Evolutionary conservation across 1,140 invertebrate species (phyloP).

Genomic region (Drosophila azteca): DNA sequence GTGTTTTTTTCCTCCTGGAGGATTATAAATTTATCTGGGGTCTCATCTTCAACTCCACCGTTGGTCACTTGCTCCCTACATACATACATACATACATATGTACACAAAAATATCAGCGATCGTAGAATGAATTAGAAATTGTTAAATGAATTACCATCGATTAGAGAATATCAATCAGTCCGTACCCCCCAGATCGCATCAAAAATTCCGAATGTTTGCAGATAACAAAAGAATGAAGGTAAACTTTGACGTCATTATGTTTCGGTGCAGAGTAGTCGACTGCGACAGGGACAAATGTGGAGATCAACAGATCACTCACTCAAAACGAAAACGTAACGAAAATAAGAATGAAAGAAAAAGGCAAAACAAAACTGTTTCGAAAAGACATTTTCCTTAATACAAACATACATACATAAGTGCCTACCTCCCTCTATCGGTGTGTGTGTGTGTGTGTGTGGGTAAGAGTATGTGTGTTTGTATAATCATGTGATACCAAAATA

Average conservation of each 20-base stretch:
- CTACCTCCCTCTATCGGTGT: constrained; percentile 9
- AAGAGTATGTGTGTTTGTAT: constrained; percentile 56
- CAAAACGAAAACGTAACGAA: constrained; percentile 56
- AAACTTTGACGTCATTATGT: constrained; percentile 54
- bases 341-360: constrained; percentile 48
- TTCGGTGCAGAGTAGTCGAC: constrained; percentile 11
- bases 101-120: too few relatives aligned
- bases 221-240: constrained; percentile 62
- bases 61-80: too few relatives aligned
- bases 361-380: constrained; percentile 42
- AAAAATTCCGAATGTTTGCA: constrained; percentile 32
- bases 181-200: too few relatives aligned
- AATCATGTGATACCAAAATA: constrained; percentile 81
- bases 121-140: too few relatives aligned
- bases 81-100: too few relatives aligned
- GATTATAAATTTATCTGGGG: too few relatives aligned
- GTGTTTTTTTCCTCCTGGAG: too few relatives aligned
- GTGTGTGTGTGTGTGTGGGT: constrained; percentile 8
- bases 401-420: constrained; percentile 18
- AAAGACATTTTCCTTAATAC: constrained; percentile 64
- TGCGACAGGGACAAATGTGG: constrained; percentile 65
- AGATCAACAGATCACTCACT: constrained; percentile 77
- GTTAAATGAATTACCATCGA: too few relatives aligned
- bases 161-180: too few relatives aligned
- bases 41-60: too few relatives aligned